Base-by-base conservation (phyloP, 1,140 invertebrate species). In the Phenacoccus solenopsis region DNA sequence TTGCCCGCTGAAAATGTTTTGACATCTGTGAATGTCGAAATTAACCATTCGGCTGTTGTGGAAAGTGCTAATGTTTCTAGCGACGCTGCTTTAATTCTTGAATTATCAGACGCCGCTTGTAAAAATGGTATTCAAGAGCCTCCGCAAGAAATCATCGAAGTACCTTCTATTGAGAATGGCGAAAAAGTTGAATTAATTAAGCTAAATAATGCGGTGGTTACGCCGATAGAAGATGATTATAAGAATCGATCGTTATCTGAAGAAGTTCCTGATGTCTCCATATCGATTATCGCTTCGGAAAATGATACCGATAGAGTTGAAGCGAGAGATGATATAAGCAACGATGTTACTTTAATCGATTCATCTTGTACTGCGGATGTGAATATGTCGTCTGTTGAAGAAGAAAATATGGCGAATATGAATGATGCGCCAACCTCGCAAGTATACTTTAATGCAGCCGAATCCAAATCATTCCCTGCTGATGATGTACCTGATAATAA, bases 111-210 rank as follows among this genome's bases (percentile, higher is more conserved):
- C 38, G 20, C 5, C 16, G 16, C 16, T 2, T 10, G 3, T 4
- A 49, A 49, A n/a, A 49, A 16, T 49, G 20, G 20, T 16, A 5
- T 49, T 49, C 38, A 10, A 49, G 38, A 49, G 20, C 13, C 9
- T 16, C 3, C 59, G 22, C 22, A 9, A 1, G 59, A 64, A 25
- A 64, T 27, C 20, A 64, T 64, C 22, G 22, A 64, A 64, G 59
- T 27, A 24, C 59, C 59, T 24, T 64, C 25, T 24, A 16, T 64
- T 16, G 59, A 64, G 25, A 25, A 27, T 20, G 59, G 59, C 59
- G 59, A 64, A 64, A 64, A 64, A 64, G 59, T 64, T 24, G 59
- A 64, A 24, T 27, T 64, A 20, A 64, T 27, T 22, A 64, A 64
- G 25, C 25, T 64, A 16, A 64, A 64, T 25, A 64, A 64, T 22